Evolutionary conservation across 2,888 invertebrate genomes (phyloP), one percentile per base, ranked within the genome.

Genomic region (Hypolimnas misippus): DNA sequence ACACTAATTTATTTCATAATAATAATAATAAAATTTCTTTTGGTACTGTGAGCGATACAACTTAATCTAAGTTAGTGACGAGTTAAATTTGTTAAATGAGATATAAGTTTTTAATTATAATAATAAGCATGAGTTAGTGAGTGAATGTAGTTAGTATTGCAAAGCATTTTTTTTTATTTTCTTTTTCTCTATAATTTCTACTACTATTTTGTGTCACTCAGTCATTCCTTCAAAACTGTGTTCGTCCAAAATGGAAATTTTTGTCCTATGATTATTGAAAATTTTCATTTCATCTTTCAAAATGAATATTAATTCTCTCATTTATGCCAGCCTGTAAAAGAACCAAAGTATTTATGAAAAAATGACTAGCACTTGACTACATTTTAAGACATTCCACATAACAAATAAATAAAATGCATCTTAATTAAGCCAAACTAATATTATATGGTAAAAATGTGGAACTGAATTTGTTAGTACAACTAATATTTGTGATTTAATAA

Each of bases 321-420:
- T 86, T 80, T 87, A 86, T 84, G 83, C 83, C 84, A 78, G 78
- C 89, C 89, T 89, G 89, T 60, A 87, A 90, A 79, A 82, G 76
- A 87, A 78, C 73, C 74, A 77, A 75, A 75, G 74, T 46, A 69
- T 66, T 69, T 65, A 65, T 67, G 69, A 66, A 64, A 66, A 64
- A 63, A 53, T 59, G 59, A 63, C 65, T 57, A 61, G 52, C 52
- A 25, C 25, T 59, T 42, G 40, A 46, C 42, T 38, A 16, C 29
- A 38, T 14, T 49, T 7, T 33, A 44, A 63, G 29, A 35, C 56
- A 46, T 29, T 29, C 25, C n/a, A n/a, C 35, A 25, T 25, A 49
- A 25, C 5, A 25, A 49, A 25, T n/a, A n/a, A n/a, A n/a, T 29
- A 25, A 49, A 49, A 14, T 49, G 29, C 25, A 29, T 7, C 7